Evolutionary conservation across 2,888 invertebrate genomes (phyloP), one percentile per base, ranked within the genome.

Genomic region (Ormyrus thymus): DNA sequence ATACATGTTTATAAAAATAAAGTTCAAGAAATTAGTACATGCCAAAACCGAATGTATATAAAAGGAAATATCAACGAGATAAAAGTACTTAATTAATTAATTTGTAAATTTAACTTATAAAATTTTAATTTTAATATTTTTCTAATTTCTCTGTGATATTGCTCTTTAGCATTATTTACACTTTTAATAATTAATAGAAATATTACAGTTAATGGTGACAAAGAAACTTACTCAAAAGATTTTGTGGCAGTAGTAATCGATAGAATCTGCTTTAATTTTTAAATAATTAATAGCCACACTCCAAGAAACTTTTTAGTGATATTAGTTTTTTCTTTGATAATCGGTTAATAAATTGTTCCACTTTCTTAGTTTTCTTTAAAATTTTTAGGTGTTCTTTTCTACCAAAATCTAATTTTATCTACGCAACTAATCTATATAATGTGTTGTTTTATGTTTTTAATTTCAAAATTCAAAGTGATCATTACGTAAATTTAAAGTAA

Each of bases 241-340:
- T 29, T 64, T 72, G 62, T 55, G 55, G 43, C 53, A 64, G 11
- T 46, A 59, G 43, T 11, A 59, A 70, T 59, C 50, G 59, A 58
- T 59, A 59, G 7, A 50, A 59, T 50, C 5, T 6, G 53, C 50
- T 55, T 29, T 64, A 72, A 53, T 55, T 29, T 29, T 29, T 59
- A 48, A 46, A 48, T 62, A n/a, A 72, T 62, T 62, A 74, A 56
- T 50, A 74, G 56, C 73, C 65, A 74, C 65, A 64, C 48, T 74
- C 73, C 73, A 64, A 74, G 53, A 72, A 61, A 72, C 4, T 29
- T 29, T 53, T 53, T 50, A 10, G 48, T 53, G 7, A 64, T 55
- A 29, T 72, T 72, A 64, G 61, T 72, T 55, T 15, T 9, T 71
- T 58, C 48, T 55, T n/a, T 8, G 51, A 29, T 48, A 72, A 55